phyloP scores from a whole-genome alignment of 1,140 invertebrate species.

The Neodiprion virginianus region DNA sequence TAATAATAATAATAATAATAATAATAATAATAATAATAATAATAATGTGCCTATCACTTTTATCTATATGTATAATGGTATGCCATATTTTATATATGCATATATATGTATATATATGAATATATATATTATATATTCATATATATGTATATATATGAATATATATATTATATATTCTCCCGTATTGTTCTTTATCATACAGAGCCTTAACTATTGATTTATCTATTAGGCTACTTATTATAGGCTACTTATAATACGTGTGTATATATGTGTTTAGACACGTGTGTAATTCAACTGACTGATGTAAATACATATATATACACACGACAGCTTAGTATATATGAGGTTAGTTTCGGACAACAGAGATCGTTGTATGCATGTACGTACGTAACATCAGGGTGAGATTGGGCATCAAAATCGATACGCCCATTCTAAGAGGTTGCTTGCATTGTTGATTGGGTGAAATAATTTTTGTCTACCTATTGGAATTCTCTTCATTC shows the following conservation, averaged over 20 bases:
- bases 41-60: background rate
- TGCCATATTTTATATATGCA: background rate
- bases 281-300: constrained; percentile 22
- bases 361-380: constrained; percentile 50
- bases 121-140: constrained; percentile 17
- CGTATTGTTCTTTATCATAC: constrained; percentile 22
- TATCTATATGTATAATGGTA: background rate
- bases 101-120: constrained; percentile 1
- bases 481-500: background rate
- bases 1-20: too few species aligned
- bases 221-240: constrained; percentile 10
- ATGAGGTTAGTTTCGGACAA: constrained; percentile 47
- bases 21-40: too few species aligned
- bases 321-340: constrained; percentile 34
- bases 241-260: background rate
- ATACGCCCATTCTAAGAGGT: background rate
- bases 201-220: constrained; percentile 41
- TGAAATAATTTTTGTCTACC: background rate
- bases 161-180: constrained; percentile 19
- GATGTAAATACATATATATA: constrained; percentile 6
- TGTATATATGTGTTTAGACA: constrained; percentile 16
- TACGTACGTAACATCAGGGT: constrained; percentile 6
- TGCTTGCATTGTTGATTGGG: background rate
- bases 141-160: constrained; percentile 3
- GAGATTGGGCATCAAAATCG: background rate